Base-by-base conservation (phyloP, 2,113 vertebrate genomes). In the Egretta garzetta region DNA sequence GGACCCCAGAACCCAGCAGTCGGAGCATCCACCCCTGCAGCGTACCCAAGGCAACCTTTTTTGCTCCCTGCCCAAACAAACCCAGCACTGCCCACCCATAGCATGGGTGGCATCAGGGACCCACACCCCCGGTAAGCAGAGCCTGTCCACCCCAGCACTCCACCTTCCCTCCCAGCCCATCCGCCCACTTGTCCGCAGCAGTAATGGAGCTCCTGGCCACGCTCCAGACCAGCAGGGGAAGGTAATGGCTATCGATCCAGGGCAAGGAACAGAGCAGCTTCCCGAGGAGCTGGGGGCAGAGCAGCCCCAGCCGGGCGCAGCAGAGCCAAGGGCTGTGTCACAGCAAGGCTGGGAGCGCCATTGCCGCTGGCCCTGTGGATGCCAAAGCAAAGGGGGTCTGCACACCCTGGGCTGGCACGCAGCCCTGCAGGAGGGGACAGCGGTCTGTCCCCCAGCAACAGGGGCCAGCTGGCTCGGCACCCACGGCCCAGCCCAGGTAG, bases 121-220 rank as follows among this genome's bases (percentile, higher is more conserved):
- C n/a, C 0, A 0, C 50, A 43, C 14, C n/a, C 20, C 5, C 1
- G 0, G 8, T 3, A 32, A 67, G 56, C 4, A 0, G 71, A 66
- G 30, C 37, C 12, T 50, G 76, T 62, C 67, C 52, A 30, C 13
- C 56, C 47, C 21, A 7, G 70, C 53, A 35, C 84, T 77, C 64
- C 26, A 52, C 23, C 43, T 50, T 45, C 49, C 35, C 63, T 47
- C 14, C 39, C 82, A 32, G 82, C 19, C 39, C 82, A 27, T 63
- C 33, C 1, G 3, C 68, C 75, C 1, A 1, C 45, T 32, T 0
- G 1, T 35, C 74, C 0, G 2, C 86, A 62, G 93, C 86, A 22
- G 58, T 97, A 97, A 98, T 97, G 96, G 96, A 97, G 85, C 52
- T 33, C 12, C 94, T 97, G 97, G 97, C 95, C 35, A 10, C 0